Evolutionary conservation across 2,888 invertebrate genomes (phyloP), one percentile per base, ranked within the genome.

Genomic region (Dasysyrphus tricinctus): DNA sequence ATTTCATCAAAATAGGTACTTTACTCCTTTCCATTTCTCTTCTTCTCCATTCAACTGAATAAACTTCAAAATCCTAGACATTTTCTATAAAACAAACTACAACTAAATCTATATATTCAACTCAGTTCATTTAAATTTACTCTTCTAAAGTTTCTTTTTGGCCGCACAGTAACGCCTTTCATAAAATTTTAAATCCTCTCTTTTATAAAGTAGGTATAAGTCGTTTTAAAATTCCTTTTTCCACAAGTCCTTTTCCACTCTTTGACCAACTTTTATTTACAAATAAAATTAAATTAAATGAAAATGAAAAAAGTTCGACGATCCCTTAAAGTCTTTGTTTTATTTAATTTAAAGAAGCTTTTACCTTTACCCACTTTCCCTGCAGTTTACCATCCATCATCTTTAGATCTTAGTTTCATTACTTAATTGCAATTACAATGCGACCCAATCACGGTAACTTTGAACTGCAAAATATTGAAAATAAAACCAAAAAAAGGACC

Each of bases 351-450:
- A 16, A 74, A 42, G 32, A 67, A 54, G 5, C 0, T 19, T 16
- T 29, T 42, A n/a, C 39, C 65, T 12, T 42, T n/a, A 11, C 61
- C 51, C 29, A 56, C 5, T 59, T 29, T 42, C 39, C 42, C 32
- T 4, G 5, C 29, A 9, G 9, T 32, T 32, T 32, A 4, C 47
- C 47, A 14, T 44, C 6, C 29, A 56, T 81, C 42, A 57, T 65
- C 57, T 39, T 51, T 59, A 44, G 51, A 80, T 65, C 39, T 34
- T 37, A 57, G 39, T 57, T 72, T 57, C 63, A 75, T 72, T 76
- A 84, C 75, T 72, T 61, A 81, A 85, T 77, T 80, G 59, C 73
- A 80, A 76, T 85, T 70, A 74, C 69, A 81, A 74, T 85, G 47
- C 56, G 49, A 74, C 49, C 42, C 72, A 76, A 72, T 80, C 34